A percentile compares a stretch with the other conserved stretches of the same genome.
These are phyloP conservation scores for Corythoichthys haematopterus DNA, from an alignment of 2,113 vertebrate genomes.

Conservation along the genomic window DNA sequence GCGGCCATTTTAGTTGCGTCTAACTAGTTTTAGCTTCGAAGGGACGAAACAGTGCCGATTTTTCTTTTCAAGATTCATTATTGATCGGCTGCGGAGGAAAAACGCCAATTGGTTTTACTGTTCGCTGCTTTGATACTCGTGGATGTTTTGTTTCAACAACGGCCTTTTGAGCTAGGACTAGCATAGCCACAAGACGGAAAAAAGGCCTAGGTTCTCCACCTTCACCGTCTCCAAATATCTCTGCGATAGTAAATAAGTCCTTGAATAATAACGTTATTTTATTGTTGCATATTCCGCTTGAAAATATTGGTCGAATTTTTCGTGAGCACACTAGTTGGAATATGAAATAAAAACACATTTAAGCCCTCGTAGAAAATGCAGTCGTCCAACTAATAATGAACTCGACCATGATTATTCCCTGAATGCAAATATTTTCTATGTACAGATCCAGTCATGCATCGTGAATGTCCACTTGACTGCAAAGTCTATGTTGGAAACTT, in stretches of 20 bases:
- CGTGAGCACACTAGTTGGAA: not conserved
- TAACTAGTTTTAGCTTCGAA: not conserved
- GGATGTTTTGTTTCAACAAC: not conserved
- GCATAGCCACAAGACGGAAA: not conserved
- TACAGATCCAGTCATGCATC: slow-evolving; percentile 83
- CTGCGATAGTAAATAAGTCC: not conserved
- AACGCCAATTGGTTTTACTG: fast-evolving
- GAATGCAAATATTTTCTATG: not conserved
- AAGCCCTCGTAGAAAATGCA: not conserved
- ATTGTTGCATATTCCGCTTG: not conserved
- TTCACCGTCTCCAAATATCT: not conserved
- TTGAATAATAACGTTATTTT: too few relatives aligned
- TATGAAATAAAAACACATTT: not conserved
- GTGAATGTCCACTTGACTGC: slow-evolving; percentile 96
- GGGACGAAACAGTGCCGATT: not conserved
- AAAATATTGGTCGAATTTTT: not conserved
- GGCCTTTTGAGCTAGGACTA: not conserved
- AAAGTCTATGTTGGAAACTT: slow-evolving; percentile 98
- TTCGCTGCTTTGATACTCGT: fast-evolving
- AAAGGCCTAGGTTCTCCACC: not conserved
- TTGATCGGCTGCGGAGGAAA: not conserved
- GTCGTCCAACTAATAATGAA: not conserved
- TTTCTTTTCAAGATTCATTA: not conserved
- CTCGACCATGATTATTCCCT: not conserved
- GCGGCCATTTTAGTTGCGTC: slow-evolving; percentile 54